phyloP scores from a whole-genome alignment of 2,113 vertebrate species.

The Ondatra zibethicus region DNA sequence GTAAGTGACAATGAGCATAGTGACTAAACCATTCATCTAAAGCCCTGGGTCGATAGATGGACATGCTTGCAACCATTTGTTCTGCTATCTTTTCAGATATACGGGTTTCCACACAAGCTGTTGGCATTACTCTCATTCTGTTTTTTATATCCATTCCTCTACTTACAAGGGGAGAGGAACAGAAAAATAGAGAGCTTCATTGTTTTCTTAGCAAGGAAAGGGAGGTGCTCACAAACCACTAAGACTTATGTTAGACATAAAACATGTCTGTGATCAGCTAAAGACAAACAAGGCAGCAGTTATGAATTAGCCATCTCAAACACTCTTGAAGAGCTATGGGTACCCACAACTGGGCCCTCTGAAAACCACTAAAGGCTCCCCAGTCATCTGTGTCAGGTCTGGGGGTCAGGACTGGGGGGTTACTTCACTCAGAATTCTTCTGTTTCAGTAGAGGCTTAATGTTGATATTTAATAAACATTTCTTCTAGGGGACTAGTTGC shows the following conservation, averaged over 20 bases:
- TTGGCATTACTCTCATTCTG: not conserved
- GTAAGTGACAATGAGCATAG: slow-evolving; percentile 41
- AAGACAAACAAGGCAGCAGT: not conserved
- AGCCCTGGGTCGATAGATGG: not conserved
- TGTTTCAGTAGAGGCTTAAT: not conserved
- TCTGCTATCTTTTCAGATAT: not conserved
- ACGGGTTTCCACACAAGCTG: not conserved
- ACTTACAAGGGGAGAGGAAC: not conserved
- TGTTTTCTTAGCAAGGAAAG: not conserved
- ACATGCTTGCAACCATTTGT: not conserved
- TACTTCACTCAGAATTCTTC: not conserved
- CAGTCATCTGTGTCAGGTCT: rapidly evolving
- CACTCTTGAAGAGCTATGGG: not conserved
- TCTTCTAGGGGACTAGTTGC: not conserved
- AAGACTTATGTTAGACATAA: not conserved
- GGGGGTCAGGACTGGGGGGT: not conserved
- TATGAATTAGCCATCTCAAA: not conserved
- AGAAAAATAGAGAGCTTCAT: not conserved
- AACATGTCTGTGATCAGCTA: not conserved
- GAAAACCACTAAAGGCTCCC: not conserved
- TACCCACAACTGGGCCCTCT: not conserved
- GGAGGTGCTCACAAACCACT: rapidly evolving
- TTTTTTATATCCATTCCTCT: not conserved
- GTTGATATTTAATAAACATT: not conserved
- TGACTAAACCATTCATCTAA: slow-evolving; percentile 56